These are phyloP conservation scores for Neodiprion lecontei DNA, from an alignment of 1,140 invertebrate species.

Conservation along the genomic window DNA sequence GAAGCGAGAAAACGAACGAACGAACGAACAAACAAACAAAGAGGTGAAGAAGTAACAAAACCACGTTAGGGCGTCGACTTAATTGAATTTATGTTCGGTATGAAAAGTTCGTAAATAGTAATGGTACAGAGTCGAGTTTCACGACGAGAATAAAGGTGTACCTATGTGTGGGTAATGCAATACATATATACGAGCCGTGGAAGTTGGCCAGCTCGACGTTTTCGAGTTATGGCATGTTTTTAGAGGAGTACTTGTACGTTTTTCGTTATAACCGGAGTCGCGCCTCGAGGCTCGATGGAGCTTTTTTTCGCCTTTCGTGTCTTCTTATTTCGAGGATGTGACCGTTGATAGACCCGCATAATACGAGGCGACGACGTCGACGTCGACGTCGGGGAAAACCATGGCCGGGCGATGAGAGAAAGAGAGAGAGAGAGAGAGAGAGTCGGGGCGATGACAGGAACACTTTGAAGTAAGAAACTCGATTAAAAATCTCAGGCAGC, in stretches of 20 bases:
- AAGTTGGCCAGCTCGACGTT: too few species aligned
- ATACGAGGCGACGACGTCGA: slow-evolving; percentile 3
- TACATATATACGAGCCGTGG: too few species aligned
- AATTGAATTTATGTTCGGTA: slow-evolving; percentile 3
- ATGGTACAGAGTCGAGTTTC: neutral
- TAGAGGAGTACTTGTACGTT: too few species aligned
- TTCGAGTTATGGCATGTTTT: too few species aligned
- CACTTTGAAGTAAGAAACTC: slow-evolving; percentile 8
- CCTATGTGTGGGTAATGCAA: too few species aligned
- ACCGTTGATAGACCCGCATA: slow-evolving; percentile 4
- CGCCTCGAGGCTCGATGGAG: neutral
- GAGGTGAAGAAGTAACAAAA: neutral
- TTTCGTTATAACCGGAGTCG: too few species aligned
- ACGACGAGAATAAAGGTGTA: too few species aligned
- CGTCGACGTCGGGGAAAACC: neutral
- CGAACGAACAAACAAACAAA: neutral
- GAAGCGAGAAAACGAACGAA: too few species aligned
- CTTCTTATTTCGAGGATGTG: neutral
- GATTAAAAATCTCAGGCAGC: slow-evolving; percentile 9
- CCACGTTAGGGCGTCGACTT: neutral
- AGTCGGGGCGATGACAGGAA: neutral
- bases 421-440: neutral
- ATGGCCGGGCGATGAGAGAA: neutral
- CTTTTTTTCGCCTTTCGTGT: neutral
- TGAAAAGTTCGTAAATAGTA: neutral